phyloP scores from a whole-genome alignment of 2,888 invertebrate genomes.

The Ptychoptera albimana region DNA sequence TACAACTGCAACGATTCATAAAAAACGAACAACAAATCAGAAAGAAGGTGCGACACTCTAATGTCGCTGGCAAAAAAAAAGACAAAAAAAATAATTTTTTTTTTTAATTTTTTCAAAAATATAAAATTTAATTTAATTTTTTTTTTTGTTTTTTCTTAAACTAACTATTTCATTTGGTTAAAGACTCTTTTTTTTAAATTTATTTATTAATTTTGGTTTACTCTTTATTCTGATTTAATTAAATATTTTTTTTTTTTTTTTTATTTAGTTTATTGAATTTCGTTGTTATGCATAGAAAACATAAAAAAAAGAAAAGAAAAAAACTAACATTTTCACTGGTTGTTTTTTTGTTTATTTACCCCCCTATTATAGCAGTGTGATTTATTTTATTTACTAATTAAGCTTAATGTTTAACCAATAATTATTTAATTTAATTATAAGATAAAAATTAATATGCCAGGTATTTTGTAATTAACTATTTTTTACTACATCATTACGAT shows the following conservation, averaged over 20 bases:
- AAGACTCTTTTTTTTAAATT: background rate
- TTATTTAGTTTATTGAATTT: background rate
- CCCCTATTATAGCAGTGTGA: too few relatives aligned
- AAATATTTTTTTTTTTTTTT: background rate
- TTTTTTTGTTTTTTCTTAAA: background rate
- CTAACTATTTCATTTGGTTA: background rate
- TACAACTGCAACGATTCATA: slow-evolving; percentile 40
- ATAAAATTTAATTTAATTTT: background rate
- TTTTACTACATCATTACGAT: too few relatives aligned
- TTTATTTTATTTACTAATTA: too few relatives aligned
- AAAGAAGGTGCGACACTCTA: slow-evolving; percentile 33
- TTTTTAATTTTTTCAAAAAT: slow-evolving; percentile 3
- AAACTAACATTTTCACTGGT: background rate
- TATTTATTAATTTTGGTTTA: background rate
- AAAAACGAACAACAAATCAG: slow-evolving; percentile 42
- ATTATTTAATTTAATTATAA: too few relatives aligned
- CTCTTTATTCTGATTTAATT: background rate
- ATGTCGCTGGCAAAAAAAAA: slow-evolving; percentile 18
- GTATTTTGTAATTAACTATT: too few relatives aligned
- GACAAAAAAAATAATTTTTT: slow-evolving; percentile 2
- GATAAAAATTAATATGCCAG: too few relatives aligned
- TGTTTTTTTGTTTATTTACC: background rate
- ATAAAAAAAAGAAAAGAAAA: slow-evolving; percentile 1
- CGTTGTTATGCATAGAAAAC: background rate
- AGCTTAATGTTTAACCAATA: too few relatives aligned